Conservation (phyloP, 2,797 vertebrate genomes). For the Scomberomorus guttatus region DNA sequence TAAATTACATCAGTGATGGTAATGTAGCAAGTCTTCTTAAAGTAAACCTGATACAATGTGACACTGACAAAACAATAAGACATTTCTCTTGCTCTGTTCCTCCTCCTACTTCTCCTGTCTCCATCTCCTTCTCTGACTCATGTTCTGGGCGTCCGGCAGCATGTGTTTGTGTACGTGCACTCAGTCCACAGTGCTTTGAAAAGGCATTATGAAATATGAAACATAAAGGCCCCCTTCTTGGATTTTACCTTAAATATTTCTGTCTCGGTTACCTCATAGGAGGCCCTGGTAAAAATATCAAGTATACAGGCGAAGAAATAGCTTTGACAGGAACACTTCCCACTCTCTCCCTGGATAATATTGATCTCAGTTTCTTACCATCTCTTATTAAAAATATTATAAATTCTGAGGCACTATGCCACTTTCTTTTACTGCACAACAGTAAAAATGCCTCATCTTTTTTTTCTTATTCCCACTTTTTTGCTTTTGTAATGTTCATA, state of each 20-base stretch:
- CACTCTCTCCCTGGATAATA: slow-evolving; percentile 52
- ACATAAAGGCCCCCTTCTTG: slow-evolving; percentile 46
- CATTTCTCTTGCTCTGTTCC: slow-evolving; percentile 3
- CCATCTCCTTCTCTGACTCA: slow-evolving; percentile 57
- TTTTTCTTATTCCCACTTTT: neutral
- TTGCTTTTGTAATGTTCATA: neutral
- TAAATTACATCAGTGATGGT: neutral
- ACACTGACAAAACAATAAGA: slow-evolving; percentile 25
- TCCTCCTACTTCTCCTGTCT: slow-evolving; percentile 25
- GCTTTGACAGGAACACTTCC: slow-evolving; percentile 62
- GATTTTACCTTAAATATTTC: slow-evolving; percentile 67
- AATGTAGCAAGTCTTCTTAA: neutral
- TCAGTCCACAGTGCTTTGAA: slow-evolving; percentile 30
- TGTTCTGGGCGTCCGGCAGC: slow-evolving; percentile 38
- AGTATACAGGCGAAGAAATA: slow-evolving; percentile 42
- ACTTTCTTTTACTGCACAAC: neutral
- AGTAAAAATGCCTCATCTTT: neutral
- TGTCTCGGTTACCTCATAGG: slow-evolving; percentile 53
- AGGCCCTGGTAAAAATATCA: slow-evolving; percentile 67
- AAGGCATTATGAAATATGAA: slow-evolving; percentile 51
- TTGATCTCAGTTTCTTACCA: slow-evolving; percentile 41
- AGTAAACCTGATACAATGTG: slow-evolving; percentile 5
- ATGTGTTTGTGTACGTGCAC: neutral
- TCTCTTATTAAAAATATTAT: slow-evolving; percentile 11
- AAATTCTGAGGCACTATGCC: slow-evolving; percentile 7